Percentiles rank a stretch among this genome's conserved stretches.
Conservation (phyloP, 2,888 invertebrate genomes). For the Aphrophora alni region DNA sequence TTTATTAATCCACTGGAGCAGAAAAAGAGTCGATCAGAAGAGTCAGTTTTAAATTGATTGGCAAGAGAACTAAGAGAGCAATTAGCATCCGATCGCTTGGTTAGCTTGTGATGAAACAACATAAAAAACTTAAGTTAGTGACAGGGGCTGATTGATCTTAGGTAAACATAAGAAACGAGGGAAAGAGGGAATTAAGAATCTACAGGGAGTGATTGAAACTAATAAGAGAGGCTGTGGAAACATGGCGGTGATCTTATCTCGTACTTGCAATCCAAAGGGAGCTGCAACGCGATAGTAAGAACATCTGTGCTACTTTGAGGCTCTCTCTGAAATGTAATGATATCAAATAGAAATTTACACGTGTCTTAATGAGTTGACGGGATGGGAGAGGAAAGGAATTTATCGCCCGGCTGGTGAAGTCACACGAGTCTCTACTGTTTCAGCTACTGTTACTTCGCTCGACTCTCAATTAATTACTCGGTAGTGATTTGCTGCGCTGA, state of each 20-base stretch:
- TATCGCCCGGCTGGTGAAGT: neutral
- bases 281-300: neutral
- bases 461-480: neutral
- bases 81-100: neutral
- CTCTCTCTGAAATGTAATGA: neutral
- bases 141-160: neutral
- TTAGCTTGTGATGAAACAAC: neutral
- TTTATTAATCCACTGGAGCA: neutral
- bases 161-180: neutral
- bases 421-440: neutral
- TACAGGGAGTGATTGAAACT: neutral
- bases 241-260: neutral
- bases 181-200: neutral
- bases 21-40: neutral
- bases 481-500: too few relatives aligned
- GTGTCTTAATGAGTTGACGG: neutral
- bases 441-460: neutral
- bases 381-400: neutral
- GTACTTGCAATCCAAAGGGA: too few relatives aligned
- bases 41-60: neutral
- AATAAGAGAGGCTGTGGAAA: neutral
- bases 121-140: neutral
- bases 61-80: neutral
- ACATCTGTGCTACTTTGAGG: neutral
- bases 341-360: slow-evolving; percentile 9